A percentile compares a stretch with the other conserved stretches of the same genome.
phyloP scores from a whole-genome alignment of 2,888 invertebrate genomes.

The Ochropleura leucogaster region DNA sequence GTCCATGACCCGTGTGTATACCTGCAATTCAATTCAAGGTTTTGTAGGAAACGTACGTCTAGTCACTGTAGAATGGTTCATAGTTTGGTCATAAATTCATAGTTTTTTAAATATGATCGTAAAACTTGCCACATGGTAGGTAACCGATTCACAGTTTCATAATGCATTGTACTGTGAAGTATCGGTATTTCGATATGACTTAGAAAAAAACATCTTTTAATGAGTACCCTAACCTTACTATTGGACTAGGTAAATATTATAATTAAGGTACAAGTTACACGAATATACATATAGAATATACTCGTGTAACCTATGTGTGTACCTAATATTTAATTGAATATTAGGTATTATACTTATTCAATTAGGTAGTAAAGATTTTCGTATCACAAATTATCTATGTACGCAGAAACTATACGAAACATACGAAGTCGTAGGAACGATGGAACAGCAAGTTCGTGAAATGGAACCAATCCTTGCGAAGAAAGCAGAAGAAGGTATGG shows the following conservation, averaged over 20 bases:
- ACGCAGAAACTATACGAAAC: conserved; percentile 95
- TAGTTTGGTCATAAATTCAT: not conserved
- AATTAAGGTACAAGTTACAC: not conserved
- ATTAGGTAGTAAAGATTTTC: not conserved
- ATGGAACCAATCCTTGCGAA: conserved; percentile 95
- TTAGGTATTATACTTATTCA: not conserved
- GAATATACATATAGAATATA: not conserved
- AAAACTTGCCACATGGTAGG: not conserved
- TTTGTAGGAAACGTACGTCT: too few species aligned
- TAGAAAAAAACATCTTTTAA: not conserved
- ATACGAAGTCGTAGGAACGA: conserved; percentile 94
- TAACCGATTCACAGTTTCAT: not conserved
- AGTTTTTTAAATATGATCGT: not conserved
- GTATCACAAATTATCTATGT: conserved; percentile 4
- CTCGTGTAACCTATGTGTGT: too few species aligned
- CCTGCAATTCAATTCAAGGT: too few species aligned
- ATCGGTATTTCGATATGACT: not conserved
- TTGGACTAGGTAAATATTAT: not conserved
- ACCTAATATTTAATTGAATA: too few species aligned
- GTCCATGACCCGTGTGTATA: too few species aligned
- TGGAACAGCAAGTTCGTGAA: conserved; percentile 95
- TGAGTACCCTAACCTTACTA: too few species aligned
- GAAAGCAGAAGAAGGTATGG: conserved; percentile 93
- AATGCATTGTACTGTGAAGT: not conserved
- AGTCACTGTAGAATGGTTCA: too few species aligned